These are phyloP conservation scores for Batillaria attramentaria DNA, from an alignment of 1,140 invertebrate genomes.

Conservation along the genomic window DNA sequence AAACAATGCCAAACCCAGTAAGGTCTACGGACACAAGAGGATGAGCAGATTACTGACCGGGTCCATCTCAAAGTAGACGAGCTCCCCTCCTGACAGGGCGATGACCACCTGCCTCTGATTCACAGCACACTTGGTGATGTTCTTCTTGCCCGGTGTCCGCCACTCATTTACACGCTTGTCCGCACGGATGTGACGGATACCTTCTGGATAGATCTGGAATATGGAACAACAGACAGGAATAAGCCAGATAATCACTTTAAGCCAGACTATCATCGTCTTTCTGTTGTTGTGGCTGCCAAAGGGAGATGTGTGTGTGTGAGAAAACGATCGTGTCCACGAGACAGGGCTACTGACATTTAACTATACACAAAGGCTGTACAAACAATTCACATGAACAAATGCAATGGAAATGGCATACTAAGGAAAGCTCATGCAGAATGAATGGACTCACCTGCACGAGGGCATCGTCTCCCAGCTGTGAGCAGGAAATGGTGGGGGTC, in stretches of 20 bases:
- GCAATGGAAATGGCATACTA: background rate
- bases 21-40: background rate
- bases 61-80: slow-evolving; percentile 99
- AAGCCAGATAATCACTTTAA: background rate
- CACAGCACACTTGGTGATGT: slow-evolving; percentile 97
- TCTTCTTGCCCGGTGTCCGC: slow-evolving; percentile 98
- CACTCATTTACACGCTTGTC: slow-evolving; percentile 99
- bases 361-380: background rate
- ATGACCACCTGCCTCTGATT: slow-evolving; percentile 98
- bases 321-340: too few relatives aligned
- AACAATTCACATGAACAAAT: background rate
- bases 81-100: slow-evolving; percentile 95
- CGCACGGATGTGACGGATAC: slow-evolving; percentile 97
- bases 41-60: slow-evolving; percentile 82
- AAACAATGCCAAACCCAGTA: too few relatives aligned
- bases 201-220: slow-evolving; percentile 88
- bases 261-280: background rate
- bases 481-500: slow-evolving; percentile 97
- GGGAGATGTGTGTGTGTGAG: too few relatives aligned
- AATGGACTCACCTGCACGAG: slow-evolving; percentile 87
- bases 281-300: too few relatives aligned
- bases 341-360: too few relatives aligned
- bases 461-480: slow-evolving; percentile 96
- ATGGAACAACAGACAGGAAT: slow-evolving; percentile 17
- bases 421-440: background rate